Conservation (phyloP, 2,797 vertebrate species). For the Leptatherina wallacei region DNA sequence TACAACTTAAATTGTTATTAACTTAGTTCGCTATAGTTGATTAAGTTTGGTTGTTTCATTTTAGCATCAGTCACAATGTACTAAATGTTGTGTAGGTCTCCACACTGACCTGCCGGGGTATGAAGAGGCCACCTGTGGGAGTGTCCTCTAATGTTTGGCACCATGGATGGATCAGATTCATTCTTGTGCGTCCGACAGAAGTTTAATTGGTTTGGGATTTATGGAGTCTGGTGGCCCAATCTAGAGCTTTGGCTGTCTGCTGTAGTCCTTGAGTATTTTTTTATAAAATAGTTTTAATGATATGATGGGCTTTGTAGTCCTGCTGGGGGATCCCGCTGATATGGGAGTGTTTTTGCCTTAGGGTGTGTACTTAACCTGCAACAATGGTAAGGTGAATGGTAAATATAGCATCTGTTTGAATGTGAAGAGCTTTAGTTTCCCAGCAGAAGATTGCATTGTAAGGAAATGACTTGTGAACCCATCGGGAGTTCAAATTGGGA, state of each 20-base stretch:
- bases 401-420: neutral
- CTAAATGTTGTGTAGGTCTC: neutral
- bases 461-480: neutral
- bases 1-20: neutral
- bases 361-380: neutral
- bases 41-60: neutral
- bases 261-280: neutral
- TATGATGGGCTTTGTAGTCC: neutral
- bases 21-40: neutral
- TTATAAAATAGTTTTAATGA: neutral
- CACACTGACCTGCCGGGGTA: neutral
- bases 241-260: neutral
- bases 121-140: neutral
- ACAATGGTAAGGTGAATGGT: neutral
- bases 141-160: neutral
- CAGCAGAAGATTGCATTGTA: neutral
- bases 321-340: neutral
- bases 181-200: neutral
- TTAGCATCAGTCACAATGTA: neutral
- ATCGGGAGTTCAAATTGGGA: neutral
- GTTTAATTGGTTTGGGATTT: neutral
- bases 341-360: neutral
- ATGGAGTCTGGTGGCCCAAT: neutral
- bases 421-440: neutral
- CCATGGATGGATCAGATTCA: neutral